phyloP scores from a whole-genome alignment of 2,797 vertebrate species.

The Danio albolineatus region DNA sequence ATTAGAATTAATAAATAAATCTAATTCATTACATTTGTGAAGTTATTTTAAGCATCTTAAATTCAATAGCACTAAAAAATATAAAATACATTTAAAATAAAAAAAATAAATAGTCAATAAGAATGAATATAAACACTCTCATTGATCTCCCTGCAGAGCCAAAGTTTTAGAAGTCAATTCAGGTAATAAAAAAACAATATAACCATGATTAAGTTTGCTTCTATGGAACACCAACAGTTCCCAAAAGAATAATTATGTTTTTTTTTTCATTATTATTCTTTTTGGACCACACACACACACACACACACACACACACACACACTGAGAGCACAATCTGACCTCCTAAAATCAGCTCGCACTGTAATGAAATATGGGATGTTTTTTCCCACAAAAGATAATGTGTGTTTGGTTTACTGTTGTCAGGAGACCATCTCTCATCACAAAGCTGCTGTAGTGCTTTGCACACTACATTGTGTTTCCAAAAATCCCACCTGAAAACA shows the following conservation, averaged over 20 bases:
- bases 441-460: slow-evolving; percentile 26
- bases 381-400: slow-evolving; percentile 46
- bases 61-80: too few species aligned
- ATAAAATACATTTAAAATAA: too few species aligned
- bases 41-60: too few species aligned
- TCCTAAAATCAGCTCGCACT: slow-evolving; percentile 43
- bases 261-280: slow-evolving; percentile 23
- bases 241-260: slow-evolving; percentile 26
- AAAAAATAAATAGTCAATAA: too few species aligned
- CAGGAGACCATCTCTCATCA: slow-evolving; percentile 52
- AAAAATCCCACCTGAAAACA: slow-evolving; percentile 47
- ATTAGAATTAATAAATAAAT: not conserved
- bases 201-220: slow-evolving; percentile 19
- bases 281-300: slow-evolving; percentile 59
- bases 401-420: slow-evolving; percentile 46
- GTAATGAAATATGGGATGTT: slow-evolving; percentile 48
- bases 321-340: slow-evolving; percentile 17
- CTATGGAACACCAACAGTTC: slow-evolving; percentile 51
- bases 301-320: too few species aligned
- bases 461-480: slow-evolving; percentile 32
- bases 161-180: not conserved
- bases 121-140: not conserved
- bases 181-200: slow-evolving; percentile 17
- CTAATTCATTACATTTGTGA: too few species aligned
- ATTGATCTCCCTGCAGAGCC: not conserved